A percentile compares a stretch with the other conserved stretches of the same genome.
These are phyloP conservation scores for Dendrocincla tyrannina DNA, from an alignment of 2,797 vertebrate species.

Conservation along the genomic window DNA sequence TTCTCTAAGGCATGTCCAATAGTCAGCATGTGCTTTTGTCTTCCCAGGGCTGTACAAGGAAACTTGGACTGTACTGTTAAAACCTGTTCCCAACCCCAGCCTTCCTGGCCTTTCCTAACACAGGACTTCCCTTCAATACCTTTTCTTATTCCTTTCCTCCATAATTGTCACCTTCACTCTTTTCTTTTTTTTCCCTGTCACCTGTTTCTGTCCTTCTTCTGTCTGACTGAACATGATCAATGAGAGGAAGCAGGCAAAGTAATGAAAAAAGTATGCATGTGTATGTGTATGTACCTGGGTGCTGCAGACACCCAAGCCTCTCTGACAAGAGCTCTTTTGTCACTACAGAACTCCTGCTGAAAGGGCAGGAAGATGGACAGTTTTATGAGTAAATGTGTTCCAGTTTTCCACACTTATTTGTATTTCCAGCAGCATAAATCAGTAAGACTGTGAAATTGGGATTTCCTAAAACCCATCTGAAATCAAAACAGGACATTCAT, in stretches of 20 bases:
- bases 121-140: not conserved
- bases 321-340: not conserved
- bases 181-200: not conserved
- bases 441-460: not conserved
- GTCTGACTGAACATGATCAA: not conserved
- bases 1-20: not conserved
- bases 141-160: not conserved
- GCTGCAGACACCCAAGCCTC: not conserved
- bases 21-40: constrained; percentile 1
- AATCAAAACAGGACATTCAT: not conserved
- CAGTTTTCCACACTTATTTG: not conserved
- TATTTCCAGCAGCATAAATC: not conserved
- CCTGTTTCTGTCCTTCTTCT: not conserved
- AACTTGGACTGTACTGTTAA: not conserved
- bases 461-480: not conserved
- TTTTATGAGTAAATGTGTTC: not conserved
- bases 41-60: not conserved
- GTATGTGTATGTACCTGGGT: not conserved
- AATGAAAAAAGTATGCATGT: not conserved
- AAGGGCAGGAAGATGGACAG: not conserved
- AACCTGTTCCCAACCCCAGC: not conserved
- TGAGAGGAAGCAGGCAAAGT: not conserved
- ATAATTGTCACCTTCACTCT: not conserved
- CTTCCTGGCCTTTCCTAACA: not conserved
- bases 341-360: not conserved